phyloP scores from a whole-genome alignment of 1,140 invertebrate genomes.

The Ganaspis sp. region DNA sequence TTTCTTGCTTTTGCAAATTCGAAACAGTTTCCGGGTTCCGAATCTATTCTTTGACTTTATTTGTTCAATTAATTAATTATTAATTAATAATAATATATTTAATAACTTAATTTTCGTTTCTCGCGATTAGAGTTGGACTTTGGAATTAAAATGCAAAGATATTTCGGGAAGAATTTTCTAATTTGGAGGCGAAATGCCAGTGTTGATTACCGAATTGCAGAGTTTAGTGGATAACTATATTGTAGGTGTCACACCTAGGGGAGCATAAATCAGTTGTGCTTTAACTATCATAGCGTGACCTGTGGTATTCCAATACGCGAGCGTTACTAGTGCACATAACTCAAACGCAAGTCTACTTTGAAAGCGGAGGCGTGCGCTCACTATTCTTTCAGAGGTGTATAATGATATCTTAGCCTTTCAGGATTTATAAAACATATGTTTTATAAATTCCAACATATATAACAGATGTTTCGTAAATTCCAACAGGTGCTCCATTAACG shows the following conservation, averaged over 20 bases:
- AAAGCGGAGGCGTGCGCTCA: neutral
- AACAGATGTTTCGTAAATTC: conserved; percentile 25
- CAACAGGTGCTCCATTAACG: conserved; percentile 6
- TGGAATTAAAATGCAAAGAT: too few relatives aligned
- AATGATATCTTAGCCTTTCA: conserved; percentile 12
- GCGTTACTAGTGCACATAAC: conserved; percentile 15
- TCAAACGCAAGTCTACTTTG: conserved; percentile 26
- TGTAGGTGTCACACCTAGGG: conserved; percentile 16
- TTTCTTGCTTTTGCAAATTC: too few relatives aligned
- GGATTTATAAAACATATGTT: conserved; percentile 27
- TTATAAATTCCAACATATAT: conserved; percentile 2
- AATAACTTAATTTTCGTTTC: too few relatives aligned
- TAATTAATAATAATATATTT: too few relatives aligned
- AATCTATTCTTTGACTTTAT: too few relatives aligned
- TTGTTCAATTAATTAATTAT: too few relatives aligned
- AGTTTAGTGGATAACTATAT: conserved; percentile 17
- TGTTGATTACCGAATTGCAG: neutral
- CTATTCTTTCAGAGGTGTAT: neutral
- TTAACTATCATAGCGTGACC: conserved; percentile 46
- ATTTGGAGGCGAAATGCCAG: neutral
- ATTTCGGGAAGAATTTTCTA: neutral
- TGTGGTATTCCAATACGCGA: conserved; percentile 43
- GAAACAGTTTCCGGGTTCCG: too few relatives aligned
- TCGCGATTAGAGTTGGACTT: too few relatives aligned
- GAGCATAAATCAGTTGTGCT: conserved; percentile 46